phyloP scores from a whole-genome alignment of 1,140 invertebrate genomes.

The Drosophila saltans region DNA sequence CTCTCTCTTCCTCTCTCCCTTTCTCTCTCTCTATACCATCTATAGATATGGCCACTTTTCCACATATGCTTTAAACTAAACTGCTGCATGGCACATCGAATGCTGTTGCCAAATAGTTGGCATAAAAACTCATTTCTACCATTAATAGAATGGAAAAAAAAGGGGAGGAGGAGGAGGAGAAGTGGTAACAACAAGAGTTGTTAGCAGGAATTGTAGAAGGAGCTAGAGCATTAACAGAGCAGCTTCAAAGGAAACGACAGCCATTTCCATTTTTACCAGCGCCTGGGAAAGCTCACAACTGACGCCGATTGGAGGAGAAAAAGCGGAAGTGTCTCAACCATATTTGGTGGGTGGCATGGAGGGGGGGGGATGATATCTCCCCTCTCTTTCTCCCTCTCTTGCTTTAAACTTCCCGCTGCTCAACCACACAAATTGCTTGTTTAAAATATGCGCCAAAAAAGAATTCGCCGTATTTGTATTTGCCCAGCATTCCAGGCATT shows the following conservation, averaged over 20 bases:
- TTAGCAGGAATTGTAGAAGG: neutral
- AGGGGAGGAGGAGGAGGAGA: slow-evolving; percentile 32
- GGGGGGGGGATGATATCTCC: too few relatives aligned
- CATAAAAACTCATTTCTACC: slow-evolving; percentile 65
- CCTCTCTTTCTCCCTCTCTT: neutral
- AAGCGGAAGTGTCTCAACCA: slow-evolving; percentile 13
- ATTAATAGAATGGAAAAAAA: slow-evolving; percentile 46
- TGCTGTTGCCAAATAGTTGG: slow-evolving; percentile 48
- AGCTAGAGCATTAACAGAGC: neutral
- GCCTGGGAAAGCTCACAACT: slow-evolving; percentile 74
- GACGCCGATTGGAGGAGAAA: slow-evolving; percentile 22
- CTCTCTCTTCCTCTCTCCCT: too few relatives aligned
- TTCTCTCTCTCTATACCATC: slow-evolving; percentile 1
- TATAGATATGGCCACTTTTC: slow-evolving; percentile 2
- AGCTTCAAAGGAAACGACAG: slow-evolving; percentile 64
- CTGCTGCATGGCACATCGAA: slow-evolving; percentile 35
- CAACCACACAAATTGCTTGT: slow-evolving; percentile 70
- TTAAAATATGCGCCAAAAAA: slow-evolving; percentile 67
- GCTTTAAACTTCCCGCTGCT: slow-evolving; percentile 55
- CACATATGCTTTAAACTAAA: slow-evolving; percentile 30
- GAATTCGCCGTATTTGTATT: slow-evolving; percentile 49
- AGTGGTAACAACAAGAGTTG: neutral
- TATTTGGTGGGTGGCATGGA: too few relatives aligned
- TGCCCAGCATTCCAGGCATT: slow-evolving; percentile 57
- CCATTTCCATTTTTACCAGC: slow-evolving; percentile 60